These are phyloP conservation scores for Rhegmatorhina hoffmannsi DNA, from an alignment of 2,113 vertebrate genomes.

Conservation along the genomic window DNA sequence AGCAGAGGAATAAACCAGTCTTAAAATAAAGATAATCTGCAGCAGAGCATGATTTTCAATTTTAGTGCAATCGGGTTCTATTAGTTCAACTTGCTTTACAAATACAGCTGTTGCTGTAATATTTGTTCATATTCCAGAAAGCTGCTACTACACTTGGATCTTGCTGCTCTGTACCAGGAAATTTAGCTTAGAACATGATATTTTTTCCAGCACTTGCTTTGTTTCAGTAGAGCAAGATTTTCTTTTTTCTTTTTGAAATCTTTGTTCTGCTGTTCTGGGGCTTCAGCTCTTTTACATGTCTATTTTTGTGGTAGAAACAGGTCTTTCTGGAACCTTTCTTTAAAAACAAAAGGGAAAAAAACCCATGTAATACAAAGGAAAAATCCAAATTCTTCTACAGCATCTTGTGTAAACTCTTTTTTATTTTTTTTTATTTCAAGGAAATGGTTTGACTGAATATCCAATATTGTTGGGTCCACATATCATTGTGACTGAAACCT, in stretches of 20 bases:
- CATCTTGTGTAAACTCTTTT: neutral
- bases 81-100: neutral
- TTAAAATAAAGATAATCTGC: neutral
- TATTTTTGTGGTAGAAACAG: neutral
- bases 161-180: neutral
- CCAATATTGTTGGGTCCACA: accelerated
- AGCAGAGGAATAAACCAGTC: neutral
- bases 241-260: neutral
- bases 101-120: neutral
- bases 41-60: neutral
- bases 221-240: neutral
- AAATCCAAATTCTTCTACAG: neutral
- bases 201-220: neutral
- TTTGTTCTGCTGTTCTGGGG: neutral
- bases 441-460: neutral
- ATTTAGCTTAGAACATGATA: neutral
- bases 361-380: accelerated
- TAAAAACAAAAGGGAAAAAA: neutral
- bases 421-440: neutral
- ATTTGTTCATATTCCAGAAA: neutral
- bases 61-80: neutral
- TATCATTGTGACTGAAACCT: neutral
- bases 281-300: neutral
- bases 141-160: neutral
- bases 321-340: neutral